phyloP scores from a whole-genome alignment of 2,888 invertebrate genomes.

The Emmelina monodactyla region DNA sequence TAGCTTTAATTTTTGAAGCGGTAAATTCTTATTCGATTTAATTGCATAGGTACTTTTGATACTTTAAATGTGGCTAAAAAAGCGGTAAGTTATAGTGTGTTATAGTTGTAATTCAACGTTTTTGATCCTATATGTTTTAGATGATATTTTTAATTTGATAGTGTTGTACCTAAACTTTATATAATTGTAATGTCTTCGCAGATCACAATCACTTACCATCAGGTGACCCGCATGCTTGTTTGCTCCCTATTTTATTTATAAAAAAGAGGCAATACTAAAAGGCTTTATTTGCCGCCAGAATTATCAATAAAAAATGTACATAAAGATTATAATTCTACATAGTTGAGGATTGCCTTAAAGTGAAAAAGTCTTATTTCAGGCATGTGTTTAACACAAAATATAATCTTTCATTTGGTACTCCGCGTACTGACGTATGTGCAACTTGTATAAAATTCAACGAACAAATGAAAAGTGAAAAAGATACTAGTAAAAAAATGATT shows the following conservation, averaged over 20 bases:
- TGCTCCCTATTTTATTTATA: too few relatives aligned
- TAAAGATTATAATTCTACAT: constrained; percentile 7
- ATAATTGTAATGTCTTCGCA: too few relatives aligned
- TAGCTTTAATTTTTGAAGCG: neutral
- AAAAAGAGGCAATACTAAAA: constrained; percentile 5
- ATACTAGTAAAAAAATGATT: neutral
- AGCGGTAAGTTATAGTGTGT: too few relatives aligned
- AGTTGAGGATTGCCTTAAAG: constrained; percentile 2
- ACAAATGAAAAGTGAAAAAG: constrained; percentile 5
- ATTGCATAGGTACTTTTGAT: too few relatives aligned
- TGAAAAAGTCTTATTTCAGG: constrained; percentile 5
- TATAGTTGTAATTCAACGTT: too few relatives aligned
- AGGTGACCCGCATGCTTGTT: too few relatives aligned
- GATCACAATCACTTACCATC: too few relatives aligned
- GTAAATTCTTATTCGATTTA: neutral
- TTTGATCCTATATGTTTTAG: too few relatives aligned
- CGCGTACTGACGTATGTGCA: constrained; percentile 6
- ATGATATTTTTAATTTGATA: too few relatives aligned
- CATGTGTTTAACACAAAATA: constrained; percentile 6
- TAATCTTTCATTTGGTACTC: constrained; percentile 9
- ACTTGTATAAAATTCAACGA: constrained; percentile 5
- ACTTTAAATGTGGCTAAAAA: too few relatives aligned
- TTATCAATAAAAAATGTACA: constrained; percentile 7
- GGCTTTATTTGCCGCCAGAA: constrained; percentile 7
- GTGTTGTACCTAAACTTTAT: too few relatives aligned